phyloP scores from a whole-genome alignment of 2,888 invertebrate species.

The Phaonia tiefii region DNA sequence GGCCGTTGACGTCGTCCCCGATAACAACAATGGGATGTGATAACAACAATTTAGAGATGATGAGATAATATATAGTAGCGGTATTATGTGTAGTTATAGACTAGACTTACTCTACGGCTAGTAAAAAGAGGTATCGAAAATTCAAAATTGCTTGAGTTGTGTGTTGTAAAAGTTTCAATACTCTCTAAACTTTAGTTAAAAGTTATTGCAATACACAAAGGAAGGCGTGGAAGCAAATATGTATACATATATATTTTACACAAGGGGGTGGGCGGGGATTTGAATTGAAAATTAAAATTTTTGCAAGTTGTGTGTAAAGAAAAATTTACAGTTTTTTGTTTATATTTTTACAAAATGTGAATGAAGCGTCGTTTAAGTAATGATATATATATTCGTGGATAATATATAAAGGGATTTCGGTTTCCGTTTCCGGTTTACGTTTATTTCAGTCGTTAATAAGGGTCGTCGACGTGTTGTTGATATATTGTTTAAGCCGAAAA shows the following conservation, averaged over 20 bases:
- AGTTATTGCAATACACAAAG: constrained; percentile 24
- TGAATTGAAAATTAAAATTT: constrained; percentile 9
- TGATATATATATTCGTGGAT: constrained; percentile 21
- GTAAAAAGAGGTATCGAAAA: constrained; percentile 54
- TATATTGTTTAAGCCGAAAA: constrained; percentile 76
- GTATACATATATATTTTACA: no score
- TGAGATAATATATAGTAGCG: not conserved
- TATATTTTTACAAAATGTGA: constrained; percentile 17
- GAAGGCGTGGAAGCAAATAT: not conserved
- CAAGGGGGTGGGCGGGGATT: not conserved
- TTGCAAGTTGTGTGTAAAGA: not conserved
- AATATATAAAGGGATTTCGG: constrained; percentile 16
- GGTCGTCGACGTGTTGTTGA: constrained; percentile 49
- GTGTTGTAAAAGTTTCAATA: constrained; percentile 46
- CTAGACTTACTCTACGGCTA: constrained; percentile 77
- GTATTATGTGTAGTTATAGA: constrained; percentile 36
- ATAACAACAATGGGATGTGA: constrained; percentile 3
- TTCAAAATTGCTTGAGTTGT: constrained; percentile 23
- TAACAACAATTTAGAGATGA: not conserved
- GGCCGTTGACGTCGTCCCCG: constrained; percentile 9
- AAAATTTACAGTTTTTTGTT: constrained; percentile 23
- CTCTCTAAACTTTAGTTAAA: no score
- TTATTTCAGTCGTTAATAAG: constrained; percentile 65
- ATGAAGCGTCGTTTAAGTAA: not conserved
- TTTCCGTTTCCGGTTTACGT: constrained; percentile 17